These are phyloP conservation scores for Thalpophila matura DNA, from an alignment of 2,888 invertebrate genomes.

Conservation along the genomic window DNA sequence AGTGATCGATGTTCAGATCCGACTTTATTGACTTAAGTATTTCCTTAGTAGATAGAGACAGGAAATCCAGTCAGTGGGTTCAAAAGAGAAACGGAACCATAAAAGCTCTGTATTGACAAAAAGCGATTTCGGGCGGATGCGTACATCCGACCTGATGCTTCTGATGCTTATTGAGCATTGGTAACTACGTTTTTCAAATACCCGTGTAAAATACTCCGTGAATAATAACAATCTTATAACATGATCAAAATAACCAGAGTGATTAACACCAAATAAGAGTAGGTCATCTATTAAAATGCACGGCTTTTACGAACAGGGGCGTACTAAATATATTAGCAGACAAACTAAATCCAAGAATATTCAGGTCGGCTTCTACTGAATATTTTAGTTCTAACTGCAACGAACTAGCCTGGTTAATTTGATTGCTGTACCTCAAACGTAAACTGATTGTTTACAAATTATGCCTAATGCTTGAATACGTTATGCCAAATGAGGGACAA, in stretches of 20 bases:
- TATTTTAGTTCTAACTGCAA: constrained; percentile 28
- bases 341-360: constrained; percentile 44
- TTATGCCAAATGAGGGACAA: not conserved
- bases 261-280: not conserved
- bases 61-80: too few relatives aligned
- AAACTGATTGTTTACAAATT: constrained; percentile 24
- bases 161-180: too few relatives aligned
- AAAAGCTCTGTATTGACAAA: too few relatives aligned
- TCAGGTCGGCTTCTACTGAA: constrained; percentile 32
- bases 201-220: not conserved
- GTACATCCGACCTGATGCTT: too few relatives aligned
- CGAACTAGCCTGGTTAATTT: constrained; percentile 16
- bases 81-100: too few relatives aligned
- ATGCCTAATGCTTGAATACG: not conserved
- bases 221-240: not conserved
- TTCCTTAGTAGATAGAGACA: too few relatives aligned
- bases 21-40: too few relatives aligned
- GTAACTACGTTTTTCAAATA: too few relatives aligned
- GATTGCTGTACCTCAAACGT: constrained; percentile 23
- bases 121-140: too few relatives aligned
- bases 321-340: not conserved
- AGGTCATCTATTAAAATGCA: constrained; percentile 2
- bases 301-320: constrained; percentile 7
- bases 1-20: too few relatives aligned
- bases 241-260: not conserved